Evolutionary conservation across 2,113 vertebrate genomes (phyloP).

Genomic region (Osmerus eperlanus): DNA sequence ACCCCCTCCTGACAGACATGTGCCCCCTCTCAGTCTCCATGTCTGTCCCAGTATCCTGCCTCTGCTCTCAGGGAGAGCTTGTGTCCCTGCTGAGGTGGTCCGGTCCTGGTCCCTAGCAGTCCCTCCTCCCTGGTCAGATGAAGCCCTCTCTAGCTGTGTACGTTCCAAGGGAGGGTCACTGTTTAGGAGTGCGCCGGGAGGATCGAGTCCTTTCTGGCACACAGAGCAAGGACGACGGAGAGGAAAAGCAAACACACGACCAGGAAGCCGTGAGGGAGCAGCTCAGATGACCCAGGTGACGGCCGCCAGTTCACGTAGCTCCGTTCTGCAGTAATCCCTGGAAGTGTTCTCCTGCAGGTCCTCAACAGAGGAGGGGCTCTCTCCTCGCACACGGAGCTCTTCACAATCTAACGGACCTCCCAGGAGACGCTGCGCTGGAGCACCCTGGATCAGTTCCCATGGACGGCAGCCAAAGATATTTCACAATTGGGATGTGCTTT

Average conservation of each 20-base stretch:
- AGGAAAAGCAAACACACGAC: slow-evolving; percentile 21
- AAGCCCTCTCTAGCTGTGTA: neutral
- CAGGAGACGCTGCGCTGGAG: slow-evolving; percentile 47
- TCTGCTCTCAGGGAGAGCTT: slow-evolving; percentile 18
- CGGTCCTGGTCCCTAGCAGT: slow-evolving; percentile 25
- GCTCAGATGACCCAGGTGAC: too few species aligned
- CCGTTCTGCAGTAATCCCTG: too few species aligned
- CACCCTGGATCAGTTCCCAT: slow-evolving; percentile 61
- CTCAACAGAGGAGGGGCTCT: neutral
- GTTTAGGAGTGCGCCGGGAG: neutral
- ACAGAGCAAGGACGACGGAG: slow-evolving; percentile 17
- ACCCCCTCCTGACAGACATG: slow-evolving; percentile 56
- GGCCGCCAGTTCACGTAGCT: too few species aligned
- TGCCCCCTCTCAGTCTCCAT: slow-evolving; percentile 66
- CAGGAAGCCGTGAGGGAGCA: too few species aligned
- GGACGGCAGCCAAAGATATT: slow-evolving; percentile 59
- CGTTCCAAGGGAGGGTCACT: slow-evolving; percentile 11
- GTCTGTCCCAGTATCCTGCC: slow-evolving; percentile 1
- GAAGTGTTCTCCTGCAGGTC: too few species aligned
- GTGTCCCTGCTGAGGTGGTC: slow-evolving; percentile 10
- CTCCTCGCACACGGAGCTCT: slow-evolving; percentile 12
- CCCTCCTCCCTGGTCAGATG: slow-evolving; percentile 30
- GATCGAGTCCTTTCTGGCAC: slow-evolving; percentile 36
- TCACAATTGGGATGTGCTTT: slow-evolving; percentile 62
- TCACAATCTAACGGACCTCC: slow-evolving; percentile 59